A percentile compares a stretch with the other conserved stretches of the same genome.
These are phyloP conservation scores for Trachelus iudaicus DNA, from an alignment of 2,888 invertebrate genomes.

Conservation along the genomic window DNA sequence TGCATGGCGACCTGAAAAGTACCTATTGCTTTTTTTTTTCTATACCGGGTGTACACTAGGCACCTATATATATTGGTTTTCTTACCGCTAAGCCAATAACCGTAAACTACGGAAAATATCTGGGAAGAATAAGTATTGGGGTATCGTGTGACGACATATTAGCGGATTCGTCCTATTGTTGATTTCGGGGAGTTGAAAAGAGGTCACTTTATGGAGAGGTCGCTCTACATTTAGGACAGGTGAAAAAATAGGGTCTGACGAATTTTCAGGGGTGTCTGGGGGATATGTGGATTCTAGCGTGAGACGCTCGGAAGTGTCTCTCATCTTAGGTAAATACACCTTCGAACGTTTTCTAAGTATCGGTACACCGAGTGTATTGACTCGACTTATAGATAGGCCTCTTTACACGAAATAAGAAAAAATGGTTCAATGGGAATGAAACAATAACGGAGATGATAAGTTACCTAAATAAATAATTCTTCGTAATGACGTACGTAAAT, in stretches of 20 bases:
- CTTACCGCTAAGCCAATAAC: slow-evolving; percentile 11
- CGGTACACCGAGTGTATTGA: background rate
- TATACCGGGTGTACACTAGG: background rate
- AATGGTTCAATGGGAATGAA: background rate
- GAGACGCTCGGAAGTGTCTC: background rate
- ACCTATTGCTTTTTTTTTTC: background rate
- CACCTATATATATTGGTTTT: background rate
- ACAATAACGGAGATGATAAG: background rate
- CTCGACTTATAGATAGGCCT: background rate
- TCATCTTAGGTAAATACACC: background rate
- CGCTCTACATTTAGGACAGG: background rate
- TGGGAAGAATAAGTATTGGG: slow-evolving; percentile 5
- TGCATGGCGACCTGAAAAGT: background rate
- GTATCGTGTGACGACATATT: slow-evolving; percentile 20
- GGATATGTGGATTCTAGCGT: background rate
- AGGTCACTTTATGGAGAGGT: background rate
- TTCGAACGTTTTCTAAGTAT: background rate
- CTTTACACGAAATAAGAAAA: background rate
- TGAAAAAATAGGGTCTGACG: slow-evolving; percentile 1
- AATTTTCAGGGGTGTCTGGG: background rate
- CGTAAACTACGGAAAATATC: background rate
- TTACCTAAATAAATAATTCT: background rate
- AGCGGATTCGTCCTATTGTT: slow-evolving; percentile 19
- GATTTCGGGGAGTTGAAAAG: background rate
- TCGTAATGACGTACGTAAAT: background rate